Evolutionary conservation across 2,888 invertebrate species (phyloP), one percentile per base, ranked within the genome.

Genomic region (Prosapia bicincta): DNA sequence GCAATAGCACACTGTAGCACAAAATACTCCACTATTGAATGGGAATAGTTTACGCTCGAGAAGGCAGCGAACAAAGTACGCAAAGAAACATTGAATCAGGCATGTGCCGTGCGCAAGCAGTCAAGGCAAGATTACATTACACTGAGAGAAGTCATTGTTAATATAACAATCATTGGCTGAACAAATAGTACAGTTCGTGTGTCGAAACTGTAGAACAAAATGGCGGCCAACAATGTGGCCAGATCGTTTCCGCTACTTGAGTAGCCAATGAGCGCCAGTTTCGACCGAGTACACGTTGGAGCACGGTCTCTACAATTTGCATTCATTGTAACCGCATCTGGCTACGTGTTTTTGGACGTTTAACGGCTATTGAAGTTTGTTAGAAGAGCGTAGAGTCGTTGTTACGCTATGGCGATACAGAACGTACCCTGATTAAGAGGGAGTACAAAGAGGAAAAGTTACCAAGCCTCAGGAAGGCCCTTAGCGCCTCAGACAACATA

Each of bases 221-320:
- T 74, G 74, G 74, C 74, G 26, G 74, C 68, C 74, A 74, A 74
- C 74, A 74, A 74, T 74, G 65, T 74, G 74, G 69, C 74, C 74
- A 69, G 69, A 43, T 74, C 69, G 30, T 69, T 74, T 74, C 74
- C 74, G 74, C 69, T 54, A 69, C 74, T 74, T 74, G 74, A 74
- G 69, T 68, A 54, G 23, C 74, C 74, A 74, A 74, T 74, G 69
- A 74, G 74, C 69, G 38, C 2, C 9, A 9, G 38, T 38, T 38
- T 38, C 38, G 10, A 38, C 2, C 10, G 54, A 54, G 54, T 54
- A 54, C 20, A 54, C 20, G 54, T 3, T 38, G 38, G 54, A 20
- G n/a, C 54, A 54, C 54, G n/a, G 13, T 3, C 54, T 54, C 54
- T 54, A 54, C 54, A 54, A 54, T 54, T 9, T 13, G 20, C 20